Percentiles rank a stretch among this genome's conserved stretches.
These are phyloP conservation scores for Malacosoma neustria DNA, from an alignment of 2,888 invertebrate species.

Conservation along the genomic window DNA sequence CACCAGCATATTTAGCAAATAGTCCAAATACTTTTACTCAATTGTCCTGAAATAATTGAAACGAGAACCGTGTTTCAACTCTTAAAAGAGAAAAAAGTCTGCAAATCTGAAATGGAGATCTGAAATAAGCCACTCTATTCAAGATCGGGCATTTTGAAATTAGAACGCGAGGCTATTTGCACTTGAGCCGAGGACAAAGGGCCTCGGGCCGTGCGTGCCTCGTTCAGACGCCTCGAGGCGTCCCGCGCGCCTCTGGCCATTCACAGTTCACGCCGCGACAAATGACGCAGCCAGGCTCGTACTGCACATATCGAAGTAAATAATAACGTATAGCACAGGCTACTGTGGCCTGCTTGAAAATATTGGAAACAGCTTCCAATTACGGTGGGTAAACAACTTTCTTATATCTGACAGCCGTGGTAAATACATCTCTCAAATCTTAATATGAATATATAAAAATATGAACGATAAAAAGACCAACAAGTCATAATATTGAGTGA, in stretches of 20 bases:
- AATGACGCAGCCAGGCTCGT: not conserved
- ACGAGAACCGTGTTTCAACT: not conserved
- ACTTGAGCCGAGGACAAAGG: constrained; percentile 51
- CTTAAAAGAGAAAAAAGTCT: constrained; percentile 7
- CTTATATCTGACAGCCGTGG: too few relatives aligned
- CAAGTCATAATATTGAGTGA: constrained; percentile 19
- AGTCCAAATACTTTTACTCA: too few relatives aligned
- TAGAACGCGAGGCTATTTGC: constrained; percentile 64
- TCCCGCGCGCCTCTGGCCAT: not conserved
- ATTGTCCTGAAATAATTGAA: not conserved
- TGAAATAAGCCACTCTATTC: constrained; percentile 34
- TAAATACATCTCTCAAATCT: too few relatives aligned
- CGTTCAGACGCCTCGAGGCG: constrained; percentile 17
- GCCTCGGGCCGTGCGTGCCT: constrained; percentile 37
- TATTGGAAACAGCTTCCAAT: too few relatives aligned
- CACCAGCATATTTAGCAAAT: too few relatives aligned
- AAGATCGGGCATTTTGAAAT: constrained; percentile 50
- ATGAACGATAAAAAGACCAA: constrained; percentile 10
- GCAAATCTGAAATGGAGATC: constrained; percentile 23
- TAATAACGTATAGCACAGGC: too few relatives aligned
- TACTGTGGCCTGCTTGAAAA: too few relatives aligned
- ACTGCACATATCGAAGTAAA: too few relatives aligned
- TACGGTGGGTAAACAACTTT: too few relatives aligned
- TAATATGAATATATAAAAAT: too few relatives aligned
- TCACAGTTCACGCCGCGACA: not conserved